Evolutionary conservation across 1,140 invertebrate species (phyloP), one percentile per base, ranked within the genome.

Genomic region (Calosoma granatense): DNA sequence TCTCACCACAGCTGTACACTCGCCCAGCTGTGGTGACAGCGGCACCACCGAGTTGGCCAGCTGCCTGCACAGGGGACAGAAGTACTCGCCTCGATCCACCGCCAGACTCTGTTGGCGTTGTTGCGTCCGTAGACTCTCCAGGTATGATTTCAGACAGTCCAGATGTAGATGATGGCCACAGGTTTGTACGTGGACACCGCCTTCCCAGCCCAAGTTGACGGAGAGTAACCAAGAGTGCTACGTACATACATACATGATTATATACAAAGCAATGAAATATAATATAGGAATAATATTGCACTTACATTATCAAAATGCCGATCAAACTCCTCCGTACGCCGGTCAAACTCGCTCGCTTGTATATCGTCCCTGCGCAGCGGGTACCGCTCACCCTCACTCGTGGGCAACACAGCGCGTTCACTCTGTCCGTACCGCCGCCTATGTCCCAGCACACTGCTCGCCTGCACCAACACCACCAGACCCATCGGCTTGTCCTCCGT

Each of bases 81-180:
- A 81, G 76, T 93, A 97, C 76, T 97, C 94, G 19, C 91, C 90
- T 47, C 86, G 76, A 64, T 92, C 88, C 55, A 84, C 81, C 61
- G 85, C 82, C 53, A 90, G 72, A 67, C 78, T 86, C 68, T 84
- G 81, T 43, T 83, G 84, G 12, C 87, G 74, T 66, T 88, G 86
- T 60, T 87, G 85, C 60, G 78, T 83, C 53, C 84, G 78, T 41
- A 97, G 74, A 2, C 92, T 91, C 58, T 84, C 80, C 51, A 94
- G 75, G 75, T 97, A 98, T 0, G 90, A 86, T 68, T 87, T 86
- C 60, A 94, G 82, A 74, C 94, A 98, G 67, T 92, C 89, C 55
- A 97, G 77, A 74, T 98, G 94, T 23, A 98, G 76, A 72, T 96
- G 92, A 74, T 98, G 94, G 11, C 94, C 94, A 76, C 94, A 97